Base-by-base conservation (phyloP, 2,888 invertebrate genomes). In the Scaptomyza cyrtandrae region DNA sequence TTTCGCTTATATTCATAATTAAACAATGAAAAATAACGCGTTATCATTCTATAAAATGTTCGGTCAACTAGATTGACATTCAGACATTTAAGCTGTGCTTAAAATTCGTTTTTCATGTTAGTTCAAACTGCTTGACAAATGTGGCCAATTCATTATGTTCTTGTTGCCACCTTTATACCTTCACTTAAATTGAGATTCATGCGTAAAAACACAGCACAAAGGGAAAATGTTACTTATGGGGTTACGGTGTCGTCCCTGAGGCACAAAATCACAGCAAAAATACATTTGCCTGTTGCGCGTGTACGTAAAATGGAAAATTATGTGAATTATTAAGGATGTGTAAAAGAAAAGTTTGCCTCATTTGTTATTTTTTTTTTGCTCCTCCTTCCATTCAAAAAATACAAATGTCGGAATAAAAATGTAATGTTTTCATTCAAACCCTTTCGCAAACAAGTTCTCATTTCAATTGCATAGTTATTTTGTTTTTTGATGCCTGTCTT, bases 321-420 rank as follows among this genome's bases (percentile, higher is more conserved):
- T 67, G 71, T 74, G 72, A 86, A 86, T 80, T 80, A 77, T 80
- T 77, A 65, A 78, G 74, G 58, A 69, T 62, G 52, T 67, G 70
- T 57, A 65, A 41, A 48, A 53, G 63, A 52, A 66, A 62, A 74
- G 55, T 71, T 67, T 14, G n/a, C 63, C 49, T 66, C 70, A 71
- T 66, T 73, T 65, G 55, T 45, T 24, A 3, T 24, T 3, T 24
- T 24, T 24, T 2, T 64, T 24, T 24, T 24, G 1, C 62, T 35
- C 35, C 3, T 4, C 6, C 3, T 14, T 39, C 9, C 14, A 31
- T 37, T 19, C 24, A 3, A 9, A n/a, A 27, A 19, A 56, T 39
- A 55, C 35, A 74, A 61, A 70, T 60, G 55, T 24, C 16, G 44
- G 14, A 56, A n/a, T 13, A 46, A 44, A 45, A 54, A 16, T 37